Base-by-base conservation (phyloP, 2,113 vertebrate genomes). In the Oryzias celebensis region DNA sequence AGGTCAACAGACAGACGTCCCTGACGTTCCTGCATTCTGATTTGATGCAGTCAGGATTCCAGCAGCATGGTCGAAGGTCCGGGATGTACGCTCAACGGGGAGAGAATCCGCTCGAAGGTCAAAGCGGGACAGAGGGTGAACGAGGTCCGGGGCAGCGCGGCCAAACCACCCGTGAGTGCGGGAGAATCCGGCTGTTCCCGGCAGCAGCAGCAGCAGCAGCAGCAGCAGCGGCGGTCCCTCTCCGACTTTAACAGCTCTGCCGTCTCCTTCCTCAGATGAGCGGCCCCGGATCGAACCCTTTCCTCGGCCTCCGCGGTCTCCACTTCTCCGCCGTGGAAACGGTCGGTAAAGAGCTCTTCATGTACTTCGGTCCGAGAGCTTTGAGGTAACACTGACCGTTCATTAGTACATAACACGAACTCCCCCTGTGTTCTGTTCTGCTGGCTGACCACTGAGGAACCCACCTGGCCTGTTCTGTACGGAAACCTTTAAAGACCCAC, bases 281-380 rank as follows among this genome's bases (percentile, higher is more conserved):
- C 53, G 31, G 5, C 56, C 4, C 80, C 28, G 66, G 28, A 4
- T 67, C 62, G 23, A 1, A 48, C 63, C 76, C 67, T 55, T 84
- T 87, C 84, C 64, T 43, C 15, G 17, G 78, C 72, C 64, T 94
- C 16, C 2, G 58, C 14, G 93, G 94, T 4, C 81, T 62, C 61
- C 54, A 78, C 48, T 98, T 90, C 87, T 87, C 72, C 13, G 94
- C 93, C 0, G 94, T 94, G 42, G 90, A 95, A 52, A 95, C 96
- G 2, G 64, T 97, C 71, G 97, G 97, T 46, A 99, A 98, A 64
- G 96, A 99, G 61, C 93, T 98, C 49, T 98, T 98, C 78, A 62
- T 98, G 85, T 95, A 92, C 82, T 99, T 96, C 74, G 96, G 94
- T 53, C 28, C 75, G 13, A 93, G 81, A 77, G 91, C 95, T 58